Evolutionary conservation across 2,797 vertebrate genomes (phyloP).

Genomic region (Acestrorhynchus altus): DNA sequence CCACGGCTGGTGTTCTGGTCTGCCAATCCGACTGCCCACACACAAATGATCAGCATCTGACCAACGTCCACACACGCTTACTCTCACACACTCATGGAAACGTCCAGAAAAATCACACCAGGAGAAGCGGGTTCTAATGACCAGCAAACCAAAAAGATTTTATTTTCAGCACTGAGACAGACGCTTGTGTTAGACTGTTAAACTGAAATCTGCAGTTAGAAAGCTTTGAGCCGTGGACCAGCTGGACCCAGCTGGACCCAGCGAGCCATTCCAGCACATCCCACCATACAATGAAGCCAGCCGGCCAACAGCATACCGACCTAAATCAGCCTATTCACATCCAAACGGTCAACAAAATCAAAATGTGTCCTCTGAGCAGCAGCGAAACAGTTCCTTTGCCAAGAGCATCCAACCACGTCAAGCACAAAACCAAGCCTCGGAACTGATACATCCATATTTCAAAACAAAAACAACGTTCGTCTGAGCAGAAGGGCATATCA

Average conservation of each 20-base stretch:
- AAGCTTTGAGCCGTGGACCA: slow-evolving; percentile 58
- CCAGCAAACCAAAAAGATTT: slow-evolving; percentile 69
- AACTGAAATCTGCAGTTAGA: slow-evolving; percentile 57
- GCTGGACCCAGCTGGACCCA: slow-evolving; percentile 64
- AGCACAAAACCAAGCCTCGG: not conserved
- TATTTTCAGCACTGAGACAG: slow-evolving; percentile 77
- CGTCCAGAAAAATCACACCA: not conserved
- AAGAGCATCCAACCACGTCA: not conserved
- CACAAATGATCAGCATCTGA: slow-evolving; percentile 6
- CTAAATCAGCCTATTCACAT: slow-evolving; percentile 30
- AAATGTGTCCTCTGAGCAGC: not conserved
- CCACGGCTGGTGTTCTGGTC: not conserved
- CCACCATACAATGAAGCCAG: slow-evolving; percentile 65
- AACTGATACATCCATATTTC: not conserved
- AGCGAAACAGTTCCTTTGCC: not conserved
- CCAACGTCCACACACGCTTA: slow-evolving; percentile 19
- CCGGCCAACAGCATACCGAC: slow-evolving; percentile 63
- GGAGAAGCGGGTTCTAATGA: slow-evolving; percentile 7
- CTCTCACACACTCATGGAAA: not conserved
- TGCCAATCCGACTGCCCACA: not conserved
- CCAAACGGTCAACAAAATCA: not conserved
- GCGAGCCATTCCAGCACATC: slow-evolving; percentile 59
- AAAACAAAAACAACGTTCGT: not conserved
- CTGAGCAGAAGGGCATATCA: not conserved
- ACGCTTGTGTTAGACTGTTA: slow-evolving; percentile 61